Evolutionary conservation across 2,888 invertebrate genomes (phyloP).

Genomic region (Torymus tubicola): DNA sequence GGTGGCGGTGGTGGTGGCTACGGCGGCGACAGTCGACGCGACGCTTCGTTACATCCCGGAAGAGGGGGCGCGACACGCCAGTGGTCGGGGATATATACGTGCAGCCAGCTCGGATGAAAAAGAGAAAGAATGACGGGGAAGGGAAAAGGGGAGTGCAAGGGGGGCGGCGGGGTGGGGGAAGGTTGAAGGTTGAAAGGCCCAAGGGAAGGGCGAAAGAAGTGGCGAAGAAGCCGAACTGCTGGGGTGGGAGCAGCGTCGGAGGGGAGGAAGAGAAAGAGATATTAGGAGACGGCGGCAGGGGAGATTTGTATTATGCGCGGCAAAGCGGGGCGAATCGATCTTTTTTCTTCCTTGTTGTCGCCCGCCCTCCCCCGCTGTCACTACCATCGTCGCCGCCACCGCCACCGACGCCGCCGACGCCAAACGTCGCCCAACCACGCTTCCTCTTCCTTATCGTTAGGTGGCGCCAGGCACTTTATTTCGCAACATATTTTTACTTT

Average conservation of each 20-base stretch:
- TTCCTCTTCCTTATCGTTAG: constrained; percentile 63
- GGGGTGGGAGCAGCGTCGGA: background rate
- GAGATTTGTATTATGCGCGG: constrained; percentile 37
- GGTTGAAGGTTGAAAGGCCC: background rate
- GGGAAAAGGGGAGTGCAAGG: constrained; percentile 1
- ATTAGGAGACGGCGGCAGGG: constrained; percentile 33
- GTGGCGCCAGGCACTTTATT: constrained; percentile 66
- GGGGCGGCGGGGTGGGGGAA: background rate
- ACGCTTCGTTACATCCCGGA: constrained; percentile 22
- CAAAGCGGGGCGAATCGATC: constrained; percentile 65
- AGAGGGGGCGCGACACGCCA: constrained; percentile 18
- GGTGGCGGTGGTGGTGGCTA: background rate
- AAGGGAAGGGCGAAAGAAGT: constrained; percentile 15
- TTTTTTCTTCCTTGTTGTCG: constrained; percentile 56
- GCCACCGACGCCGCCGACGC: background rate
- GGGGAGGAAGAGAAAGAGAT: constrained; percentile 42
- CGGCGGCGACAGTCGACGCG: constrained; percentile 37
- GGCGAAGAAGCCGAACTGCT: background rate
- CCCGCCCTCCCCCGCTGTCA: constrained; percentile 39
- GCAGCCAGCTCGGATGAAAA: constrained; percentile 17
- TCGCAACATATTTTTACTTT: background rate
- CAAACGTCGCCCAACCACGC: constrained; percentile 52
- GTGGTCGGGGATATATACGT: constrained; percentile 34
- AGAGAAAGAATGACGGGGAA: constrained; percentile 10
- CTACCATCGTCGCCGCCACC: background rate